Base-by-base conservation (phyloP, 2,113 vertebrate species). In the Otolemur garnettii region DNA sequence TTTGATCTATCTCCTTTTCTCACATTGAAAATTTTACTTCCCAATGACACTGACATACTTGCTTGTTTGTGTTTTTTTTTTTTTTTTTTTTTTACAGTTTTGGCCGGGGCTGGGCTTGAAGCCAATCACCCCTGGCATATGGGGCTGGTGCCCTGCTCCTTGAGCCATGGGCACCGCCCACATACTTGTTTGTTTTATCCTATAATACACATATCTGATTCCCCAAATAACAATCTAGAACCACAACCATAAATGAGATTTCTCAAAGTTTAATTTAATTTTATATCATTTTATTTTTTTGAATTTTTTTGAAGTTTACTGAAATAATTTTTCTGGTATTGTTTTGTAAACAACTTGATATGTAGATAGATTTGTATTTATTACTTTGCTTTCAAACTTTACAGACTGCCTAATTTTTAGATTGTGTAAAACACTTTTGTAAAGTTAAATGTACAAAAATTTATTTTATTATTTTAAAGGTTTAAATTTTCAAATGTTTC, bases 351-450 rank as follows among this genome's bases (percentile, higher is more conserved):
- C 24, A 24, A 60, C 45, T 30, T 83, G 30, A 68, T 45, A 68
- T 30, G 66, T 87, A 55, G 74, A 10, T 55, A n/a, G 78, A 66
- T 28, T 68, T 35, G 22, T 69, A n/a, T 50, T 57, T 30, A 86
- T 85, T 18, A 71, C 82, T 86, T 92, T 81, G 8, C 17, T 87
- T 94, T 87, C 19, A 81, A 57, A 30, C 64, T 88, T 90, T 38
- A 81, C 22, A 42, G 28, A 64, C 17, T 59, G 22, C 4, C 50
- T 53, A 50, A 50, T 74, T 82, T 90, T 28, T 64, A 81, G 86
- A 59, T 87, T 80, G 71, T 89, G 7, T 77, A n/a, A 74, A 94
- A 59, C 53, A 83, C 53, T 79, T 93, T 53, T 57, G 12, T 59
- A 92, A 85, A 81, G 13, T 69, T 15, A 92, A 86, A 68, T n/a